Evolutionary conservation across 2,888 invertebrate genomes (phyloP).

Genomic region (Diabrotica balteata): DNA sequence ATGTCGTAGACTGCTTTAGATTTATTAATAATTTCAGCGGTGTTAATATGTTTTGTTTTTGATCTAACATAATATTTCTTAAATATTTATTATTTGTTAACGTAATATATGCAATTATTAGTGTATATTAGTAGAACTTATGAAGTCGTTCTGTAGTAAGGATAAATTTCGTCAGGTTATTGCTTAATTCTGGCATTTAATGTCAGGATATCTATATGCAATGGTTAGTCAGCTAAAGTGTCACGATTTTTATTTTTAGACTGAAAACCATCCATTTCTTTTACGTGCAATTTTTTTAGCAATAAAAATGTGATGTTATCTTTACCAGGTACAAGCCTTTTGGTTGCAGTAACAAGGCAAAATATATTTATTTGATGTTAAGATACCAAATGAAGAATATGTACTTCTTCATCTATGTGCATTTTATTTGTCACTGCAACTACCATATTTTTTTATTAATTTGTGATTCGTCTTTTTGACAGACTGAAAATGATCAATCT

Average conservation of each 20-base stretch:
- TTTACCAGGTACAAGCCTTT: conserved; percentile 26
- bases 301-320: conserved; percentile 52
- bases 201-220: conserved; percentile 49
- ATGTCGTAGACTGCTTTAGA: too few species aligned
- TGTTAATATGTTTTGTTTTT: too few species aligned
- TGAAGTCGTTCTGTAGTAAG: conserved; percentile 8
- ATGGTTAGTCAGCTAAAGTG: conserved; percentile 54
- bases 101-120: background rate
- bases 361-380: conserved; percentile 39
- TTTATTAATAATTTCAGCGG: too few species aligned
- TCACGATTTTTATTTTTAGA: conserved; percentile 43
- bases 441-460: conserved; percentile 27
- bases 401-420: conserved; percentile 10
- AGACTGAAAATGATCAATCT: conserved; percentile 38
- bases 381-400: conserved; percentile 26
- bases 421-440: conserved; percentile 12
- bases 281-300: conserved; percentile 53
- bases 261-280: conserved; percentile 37
- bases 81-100: background rate
- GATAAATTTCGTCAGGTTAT: conserved; percentile 36
- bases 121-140: background rate
- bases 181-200: conserved; percentile 42
- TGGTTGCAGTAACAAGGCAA: conserved; percentile 32
- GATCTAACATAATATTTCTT: too few species aligned
- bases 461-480: conserved; percentile 39